Evolutionary conservation across 2,797 vertebrate genomes (phyloP), one percentile per base, ranked within the genome.

Genomic region (Enteromius unitaeniatus): DNA sequence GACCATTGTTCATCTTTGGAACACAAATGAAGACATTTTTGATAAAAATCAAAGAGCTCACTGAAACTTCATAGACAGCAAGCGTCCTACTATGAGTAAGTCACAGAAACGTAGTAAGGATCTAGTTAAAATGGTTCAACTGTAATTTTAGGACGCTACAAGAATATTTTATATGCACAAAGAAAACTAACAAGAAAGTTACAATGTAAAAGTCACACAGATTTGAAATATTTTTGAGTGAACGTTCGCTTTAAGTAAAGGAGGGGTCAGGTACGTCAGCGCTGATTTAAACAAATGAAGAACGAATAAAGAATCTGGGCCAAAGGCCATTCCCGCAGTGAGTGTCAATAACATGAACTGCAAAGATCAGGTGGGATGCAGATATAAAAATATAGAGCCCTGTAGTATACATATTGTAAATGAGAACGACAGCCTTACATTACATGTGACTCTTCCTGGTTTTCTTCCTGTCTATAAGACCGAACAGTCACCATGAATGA

Each of bases 401-500:
- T 82, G 53, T 58, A 64, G 55, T 80, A n/a, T 77, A 65, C 62
- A 76, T 81, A 31, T 67, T 74, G 67, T 73, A 76, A 67, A 74
- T 79, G 55, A 51, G 55, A 68, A 34, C 14, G 68, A 47, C 77
- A 64, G 53, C 55, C 11, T 64, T 72, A 21, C 26, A 55, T 19
- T 65, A n/a, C 51, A 51, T 53, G 68, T 49, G 40, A 81, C 34
- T 17, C 21, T 68, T 67, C 15, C 53, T 67, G 6, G 26, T 55
- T 65, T 65, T 21, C 13, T 53, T 74, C 26, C 47, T 67, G 45
- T n/a, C 37, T 21, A 7, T 34, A 82, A 67, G 11, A 67, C 23
- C n/a, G 3, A 83, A 65, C 34, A 67, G 62, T 42, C 34, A 40
- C 62, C 51, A 34, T 79, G 77, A 49, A 79, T 79, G 62, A 37